These are phyloP conservation scores for Neoseiulus cucumeris DNA, from an alignment of 1,140 invertebrate species.

Conservation along the genomic window DNA sequence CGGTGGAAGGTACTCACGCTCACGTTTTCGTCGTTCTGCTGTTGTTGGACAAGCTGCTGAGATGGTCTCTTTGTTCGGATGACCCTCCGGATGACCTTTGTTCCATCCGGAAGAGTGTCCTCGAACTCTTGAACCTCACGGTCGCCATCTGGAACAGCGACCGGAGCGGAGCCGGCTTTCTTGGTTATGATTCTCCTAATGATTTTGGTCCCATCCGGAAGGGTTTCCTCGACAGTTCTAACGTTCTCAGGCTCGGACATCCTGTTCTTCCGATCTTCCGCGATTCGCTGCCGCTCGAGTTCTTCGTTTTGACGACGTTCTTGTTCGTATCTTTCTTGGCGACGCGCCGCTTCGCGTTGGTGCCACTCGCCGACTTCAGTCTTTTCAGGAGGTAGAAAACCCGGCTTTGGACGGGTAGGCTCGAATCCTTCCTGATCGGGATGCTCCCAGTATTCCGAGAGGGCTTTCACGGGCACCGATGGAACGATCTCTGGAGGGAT, in stretches of 20 bases:
- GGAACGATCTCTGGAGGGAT: not conserved
- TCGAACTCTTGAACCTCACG: conserved; percentile 25
- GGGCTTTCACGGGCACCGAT: not conserved
- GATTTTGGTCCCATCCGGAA: conserved; percentile 23
- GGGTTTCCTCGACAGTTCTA: conserved; percentile 18
- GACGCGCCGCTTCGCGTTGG: not conserved
- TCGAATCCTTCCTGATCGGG: conserved; percentile 6
- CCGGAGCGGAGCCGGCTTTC: not conserved
- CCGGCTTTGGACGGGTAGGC: not conserved
- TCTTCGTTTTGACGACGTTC: not conserved
- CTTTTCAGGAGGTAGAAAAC: not conserved
- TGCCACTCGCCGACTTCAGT: conserved; percentile 1
- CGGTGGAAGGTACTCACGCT: not conserved
- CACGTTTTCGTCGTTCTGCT: not conserved
- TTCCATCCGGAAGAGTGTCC: conserved; percentile 24
- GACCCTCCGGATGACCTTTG: conserved; percentile 20
- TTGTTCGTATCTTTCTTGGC: not conserved
- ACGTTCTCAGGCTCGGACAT: not conserved
- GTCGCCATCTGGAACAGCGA: conserved; percentile 19
- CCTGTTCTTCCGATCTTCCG: not conserved
- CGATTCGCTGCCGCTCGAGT: not conserved
- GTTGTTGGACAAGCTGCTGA: not conserved
- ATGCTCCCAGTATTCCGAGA: not conserved
- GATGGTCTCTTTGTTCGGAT: conserved; percentile 16
- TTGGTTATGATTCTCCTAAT: conserved; percentile 20